Base-by-base conservation (phyloP, 2,888 invertebrate genomes). In the Plemyria rubiginata region DNA sequence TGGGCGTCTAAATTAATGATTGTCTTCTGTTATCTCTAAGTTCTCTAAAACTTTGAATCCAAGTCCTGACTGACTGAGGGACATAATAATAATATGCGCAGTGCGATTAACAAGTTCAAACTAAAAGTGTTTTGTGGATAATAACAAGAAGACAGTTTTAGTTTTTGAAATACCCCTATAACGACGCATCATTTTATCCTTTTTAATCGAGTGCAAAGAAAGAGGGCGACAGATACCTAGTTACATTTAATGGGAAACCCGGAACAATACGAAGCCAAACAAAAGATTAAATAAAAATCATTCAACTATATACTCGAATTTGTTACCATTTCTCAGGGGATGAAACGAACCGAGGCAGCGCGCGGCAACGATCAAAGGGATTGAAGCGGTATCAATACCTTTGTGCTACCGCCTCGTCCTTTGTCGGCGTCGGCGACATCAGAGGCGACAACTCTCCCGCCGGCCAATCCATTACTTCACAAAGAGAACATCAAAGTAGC, bases 371-470 rank as follows among this genome's bases (percentile, higher is more conserved):
- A 79, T 89, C 86, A 89, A 90, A 90, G 86, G 86, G 86, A 87
- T 88, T 87, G 85, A 85, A 88, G 86, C 86, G 85, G 86, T 90
- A 90, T 89, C 90, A 88, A 88, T 90, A 84, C 88, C 85, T 86
- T 86, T 86, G 81, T 85, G 89, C 90, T 88, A 88, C 90, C 84
- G 89, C 84, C 75, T 72, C 70, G 78, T 80, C 78, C 85, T 88
- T 90, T 90, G 89, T 88, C 87, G 88, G 90, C 80, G 71, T 77
- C 83, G 83, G 84, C 80, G 72, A 84, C 83, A 81, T 84, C 84
- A 85, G 70, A 82, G 76, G 76, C 81, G 82, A 81, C 80, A 79
- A 80, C 79, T 81, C 71, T 75, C 78, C 80, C 79, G 81, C 79
- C 79, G 79, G 79, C 79, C 77, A 82, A 84, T 85, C 86, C 84